Conservation (phyloP, 2,113 vertebrate genomes). For the Dicaeum eximium region DNA sequence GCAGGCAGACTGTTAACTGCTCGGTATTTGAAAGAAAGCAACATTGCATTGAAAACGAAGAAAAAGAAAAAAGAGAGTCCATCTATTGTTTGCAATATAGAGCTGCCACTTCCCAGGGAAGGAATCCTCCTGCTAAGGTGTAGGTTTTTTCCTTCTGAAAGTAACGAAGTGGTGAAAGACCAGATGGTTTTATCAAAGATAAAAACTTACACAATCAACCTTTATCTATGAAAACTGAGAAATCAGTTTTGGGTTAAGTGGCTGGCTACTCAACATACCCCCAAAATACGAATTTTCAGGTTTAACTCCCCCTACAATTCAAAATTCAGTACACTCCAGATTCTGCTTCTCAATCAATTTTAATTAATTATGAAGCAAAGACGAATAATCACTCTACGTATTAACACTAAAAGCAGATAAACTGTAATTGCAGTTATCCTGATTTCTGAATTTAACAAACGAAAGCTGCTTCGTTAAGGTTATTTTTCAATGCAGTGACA, state of each 20-base stretch:
- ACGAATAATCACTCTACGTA: fast-evolving
- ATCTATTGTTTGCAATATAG: background rate
- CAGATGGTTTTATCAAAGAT: background rate
- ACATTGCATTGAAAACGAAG: fast-evolving
- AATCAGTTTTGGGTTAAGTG: background rate
- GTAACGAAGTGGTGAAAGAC: fast-evolving
- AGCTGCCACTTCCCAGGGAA: background rate
- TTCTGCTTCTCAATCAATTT: background rate
- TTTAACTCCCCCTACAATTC: fast-evolving
- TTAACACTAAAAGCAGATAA: fast-evolving
- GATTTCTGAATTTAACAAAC: background rate
- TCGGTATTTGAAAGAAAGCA: background rate
- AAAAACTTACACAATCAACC: background rate
- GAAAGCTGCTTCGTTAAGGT: fast-evolving
- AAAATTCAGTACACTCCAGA: background rate
- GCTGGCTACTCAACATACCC: background rate
- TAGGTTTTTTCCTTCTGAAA: background rate
- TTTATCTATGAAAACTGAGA: background rate
- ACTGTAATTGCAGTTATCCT: fast-evolving
- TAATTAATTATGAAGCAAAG: fast-evolving
- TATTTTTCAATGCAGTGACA: fast-evolving
- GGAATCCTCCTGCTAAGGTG: too few species aligned
- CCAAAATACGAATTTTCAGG: background rate
- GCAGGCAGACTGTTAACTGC: background rate
- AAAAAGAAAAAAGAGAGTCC: fast-evolving